Percentiles rank a stretch among this genome's conserved stretches.
phyloP scores from a whole-genome alignment of 2,113 vertebrate species.

The Brachypodius melanocephalos region DNA sequence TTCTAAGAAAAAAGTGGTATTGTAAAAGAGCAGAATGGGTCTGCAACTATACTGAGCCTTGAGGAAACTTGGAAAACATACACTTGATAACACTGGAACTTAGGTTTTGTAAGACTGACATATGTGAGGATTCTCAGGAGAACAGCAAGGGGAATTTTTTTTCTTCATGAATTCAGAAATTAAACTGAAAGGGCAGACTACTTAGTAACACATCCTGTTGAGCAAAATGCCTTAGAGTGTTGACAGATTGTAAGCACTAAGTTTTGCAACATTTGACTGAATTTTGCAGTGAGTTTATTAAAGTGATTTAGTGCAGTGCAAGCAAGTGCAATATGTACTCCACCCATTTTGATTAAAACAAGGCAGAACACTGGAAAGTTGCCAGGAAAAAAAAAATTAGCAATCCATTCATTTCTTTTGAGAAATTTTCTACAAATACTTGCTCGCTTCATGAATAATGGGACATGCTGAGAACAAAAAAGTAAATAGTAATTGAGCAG shows the following conservation, averaged over 20 bases:
- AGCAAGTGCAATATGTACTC: conserved; percentile 23
- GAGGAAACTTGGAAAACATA: neutral
- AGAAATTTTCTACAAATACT: conserved; percentile 2
- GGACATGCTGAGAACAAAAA: conserved; percentile 22
- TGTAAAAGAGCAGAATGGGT: neutral
- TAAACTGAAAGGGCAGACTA: conserved; percentile 3
- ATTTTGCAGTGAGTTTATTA: conserved; percentile 52
- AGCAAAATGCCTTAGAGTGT: conserved; percentile 28
- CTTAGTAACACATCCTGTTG: neutral
- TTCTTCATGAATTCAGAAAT: neutral
- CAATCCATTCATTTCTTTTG: conserved; percentile 36
- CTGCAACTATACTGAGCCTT: conserved; percentile 11
- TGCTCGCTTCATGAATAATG: conserved; percentile 9
- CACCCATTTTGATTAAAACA: conserved; percentile 52
- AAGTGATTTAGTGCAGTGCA: conserved; percentile 8
- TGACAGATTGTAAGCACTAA: conserved; percentile 54
- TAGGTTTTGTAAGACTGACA: neutral
- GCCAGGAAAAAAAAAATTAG: neutral
- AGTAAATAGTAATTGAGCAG: conserved; percentile 43
- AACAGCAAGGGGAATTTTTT: neutral
- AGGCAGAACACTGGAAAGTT: neutral
- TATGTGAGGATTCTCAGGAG: conserved; percentile 30
- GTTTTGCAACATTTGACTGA: conserved; percentile 51
- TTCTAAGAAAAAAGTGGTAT: neutral
- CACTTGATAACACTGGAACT: neutral